These are phyloP conservation scores for Synergus japonicus DNA, from an alignment of 2,888 invertebrate species.

Conservation along the genomic window DNA sequence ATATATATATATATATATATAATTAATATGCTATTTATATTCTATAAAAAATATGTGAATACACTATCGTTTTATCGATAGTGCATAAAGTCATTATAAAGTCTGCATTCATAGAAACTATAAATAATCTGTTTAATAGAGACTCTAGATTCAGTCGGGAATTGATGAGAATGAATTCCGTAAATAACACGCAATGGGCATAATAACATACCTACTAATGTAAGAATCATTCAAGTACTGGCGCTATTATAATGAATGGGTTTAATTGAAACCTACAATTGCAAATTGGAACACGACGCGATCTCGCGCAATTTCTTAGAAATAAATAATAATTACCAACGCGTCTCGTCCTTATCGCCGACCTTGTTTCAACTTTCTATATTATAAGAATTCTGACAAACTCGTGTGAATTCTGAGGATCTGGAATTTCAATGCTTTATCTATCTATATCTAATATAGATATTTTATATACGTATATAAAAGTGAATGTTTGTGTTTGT, in stretches of 20 bases:
- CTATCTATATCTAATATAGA: too few relatives aligned
- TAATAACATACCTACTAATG: background rate
- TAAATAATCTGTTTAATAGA: background rate
- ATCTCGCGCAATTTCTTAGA: too few relatives aligned
- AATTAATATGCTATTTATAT: too few relatives aligned
- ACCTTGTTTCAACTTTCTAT: too few relatives aligned
- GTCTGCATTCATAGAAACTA: background rate
- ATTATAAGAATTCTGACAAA: background rate
- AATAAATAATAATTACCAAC: too few relatives aligned
- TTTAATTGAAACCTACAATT: background rate
- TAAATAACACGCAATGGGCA: background rate
- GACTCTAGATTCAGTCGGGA: background rate
- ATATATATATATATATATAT: too few relatives aligned
- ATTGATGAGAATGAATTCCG: constrained; percentile 2
- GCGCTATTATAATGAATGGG: background rate
- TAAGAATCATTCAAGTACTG: background rate
- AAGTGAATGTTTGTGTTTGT: too few relatives aligned
- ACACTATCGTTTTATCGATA: too few relatives aligned
- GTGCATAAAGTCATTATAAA: background rate
- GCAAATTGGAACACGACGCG: too few relatives aligned
- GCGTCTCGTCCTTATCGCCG: too few relatives aligned
- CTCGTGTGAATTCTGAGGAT: background rate
- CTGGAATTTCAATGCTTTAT: background rate
- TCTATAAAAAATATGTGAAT: too few relatives aligned
- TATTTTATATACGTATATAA: too few relatives aligned